A percentile compares a stretch with the other conserved stretches of the same genome.
These are phyloP conservation scores for Neoitamus cyanurus DNA, from an alignment of 2,888 invertebrate genomes.

Conservation along the genomic window DNA sequence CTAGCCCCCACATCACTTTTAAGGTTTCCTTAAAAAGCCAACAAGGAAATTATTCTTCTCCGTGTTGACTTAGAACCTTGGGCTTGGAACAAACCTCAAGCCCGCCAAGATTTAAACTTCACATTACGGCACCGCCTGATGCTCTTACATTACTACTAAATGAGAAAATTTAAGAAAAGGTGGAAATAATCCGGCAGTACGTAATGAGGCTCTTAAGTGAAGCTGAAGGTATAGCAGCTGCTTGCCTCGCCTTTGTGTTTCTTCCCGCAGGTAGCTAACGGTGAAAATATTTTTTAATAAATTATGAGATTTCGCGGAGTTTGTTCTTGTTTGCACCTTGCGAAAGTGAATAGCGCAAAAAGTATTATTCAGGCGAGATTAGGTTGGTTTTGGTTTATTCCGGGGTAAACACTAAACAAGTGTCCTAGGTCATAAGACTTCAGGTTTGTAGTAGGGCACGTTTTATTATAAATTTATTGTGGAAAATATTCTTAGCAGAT, in stretches of 20 bases:
- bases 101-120: neutral
- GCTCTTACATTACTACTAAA: neutral
- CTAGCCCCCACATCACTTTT: neutral
- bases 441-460: neutral
- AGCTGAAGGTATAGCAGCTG: neutral
- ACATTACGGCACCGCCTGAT: neutral
- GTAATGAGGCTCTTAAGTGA: neutral
- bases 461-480: neutral
- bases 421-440: neutral
- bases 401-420: neutral
- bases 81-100: too few relatives aligned
- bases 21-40: too few relatives aligned
- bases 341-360: neutral
- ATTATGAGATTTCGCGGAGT: neutral
- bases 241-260: neutral
- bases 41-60: neutral
- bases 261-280: neutral
- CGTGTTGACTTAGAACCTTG: neutral
- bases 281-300: constrained; percentile 1
- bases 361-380: neutral
- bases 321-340: neutral
- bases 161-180: neutral
- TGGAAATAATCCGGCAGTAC: neutral
- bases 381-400: neutral
- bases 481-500: neutral